Percentiles rank a stretch among this genome's conserved stretches.
Conservation (phyloP, 2,113 vertebrate genomes). For the Leucosticte australis region DNA sequence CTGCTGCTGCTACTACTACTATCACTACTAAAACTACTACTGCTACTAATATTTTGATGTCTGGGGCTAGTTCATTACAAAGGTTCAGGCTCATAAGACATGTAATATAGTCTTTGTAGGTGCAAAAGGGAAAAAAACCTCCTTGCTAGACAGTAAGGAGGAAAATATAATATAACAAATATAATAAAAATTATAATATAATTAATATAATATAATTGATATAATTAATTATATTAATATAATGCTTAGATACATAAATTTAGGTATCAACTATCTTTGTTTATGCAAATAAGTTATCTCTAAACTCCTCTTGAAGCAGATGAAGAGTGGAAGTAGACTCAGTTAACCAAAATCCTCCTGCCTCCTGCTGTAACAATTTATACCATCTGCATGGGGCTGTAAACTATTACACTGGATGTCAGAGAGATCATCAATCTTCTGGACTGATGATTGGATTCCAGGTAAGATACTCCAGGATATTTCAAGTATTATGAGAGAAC, state of each 20-base stretch:
- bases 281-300: background rate
- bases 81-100: background rate
- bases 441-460: background rate
- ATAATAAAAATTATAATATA: too few species aligned
- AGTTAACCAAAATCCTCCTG: background rate
- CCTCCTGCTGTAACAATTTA: background rate
- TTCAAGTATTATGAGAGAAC: background rate
- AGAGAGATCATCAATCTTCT: background rate
- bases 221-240: background rate
- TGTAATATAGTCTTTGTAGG: background rate
- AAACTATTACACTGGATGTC: background rate
- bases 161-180: background rate
- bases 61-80: background rate
- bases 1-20: accelerated
- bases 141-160: too few species aligned
- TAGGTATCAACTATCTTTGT: background rate
- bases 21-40: background rate
- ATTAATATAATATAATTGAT: background rate
- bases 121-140: background rate
- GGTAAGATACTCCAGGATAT: background rate
- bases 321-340: background rate
- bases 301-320: background rate
- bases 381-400: background rate
- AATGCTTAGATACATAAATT: background rate
- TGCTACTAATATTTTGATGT: background rate